Evolutionary conservation across 2,797 vertebrate genomes (phyloP).

Genomic region (Remorina albescens): DNA sequence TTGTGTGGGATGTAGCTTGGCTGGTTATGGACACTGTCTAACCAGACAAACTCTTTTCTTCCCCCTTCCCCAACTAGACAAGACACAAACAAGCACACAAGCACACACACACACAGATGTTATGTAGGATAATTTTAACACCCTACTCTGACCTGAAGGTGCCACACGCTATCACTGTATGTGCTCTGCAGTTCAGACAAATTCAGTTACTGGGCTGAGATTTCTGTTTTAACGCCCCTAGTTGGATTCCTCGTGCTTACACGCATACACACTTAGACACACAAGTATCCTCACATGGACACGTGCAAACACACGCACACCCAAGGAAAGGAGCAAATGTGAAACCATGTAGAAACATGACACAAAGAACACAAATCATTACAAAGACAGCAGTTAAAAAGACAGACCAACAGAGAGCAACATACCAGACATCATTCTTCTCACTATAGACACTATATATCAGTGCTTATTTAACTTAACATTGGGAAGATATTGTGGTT

Average conservation of each 20-base stretch:
- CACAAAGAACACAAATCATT: slow-evolving; percentile 22
- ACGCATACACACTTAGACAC: slow-evolving; percentile 19
- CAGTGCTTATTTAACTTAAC: too few species aligned
- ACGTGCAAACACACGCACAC: slow-evolving; percentile 5
- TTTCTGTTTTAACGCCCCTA: slow-evolving; percentile 65
- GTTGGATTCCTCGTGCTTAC: slow-evolving; percentile 54
- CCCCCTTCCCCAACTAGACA: slow-evolving; percentile 71
- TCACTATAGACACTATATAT: too few species aligned
- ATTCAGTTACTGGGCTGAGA: slow-evolving; percentile 73
- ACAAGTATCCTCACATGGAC: slow-evolving; percentile 1
- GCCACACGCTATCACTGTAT: slow-evolving; percentile 46
- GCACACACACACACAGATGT: slow-evolving; percentile 51
- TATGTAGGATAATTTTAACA: slow-evolving; percentile 59
- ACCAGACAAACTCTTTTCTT: slow-evolving; percentile 76
- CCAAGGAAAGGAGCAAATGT: slow-evolving; percentile 31
- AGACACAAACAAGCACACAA: slow-evolving; percentile 53
- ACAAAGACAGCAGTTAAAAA: neutral
- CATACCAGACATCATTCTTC: slow-evolving; percentile 12
- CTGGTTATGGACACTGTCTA: slow-evolving; percentile 62
- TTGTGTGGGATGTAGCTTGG: slow-evolving; percentile 81
- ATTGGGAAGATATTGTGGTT: neutral
- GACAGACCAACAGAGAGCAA: slow-evolving; percentile 1
- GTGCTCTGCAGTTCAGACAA: slow-evolving; percentile 67
- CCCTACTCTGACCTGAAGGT: slow-evolving; percentile 63
- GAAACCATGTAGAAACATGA: slow-evolving; percentile 54